Percentiles rank a stretch among this genome's conserved stretches.
phyloP scores from a whole-genome alignment of 2,113 vertebrate species.

The Mesitornis unicolor region DNA sequence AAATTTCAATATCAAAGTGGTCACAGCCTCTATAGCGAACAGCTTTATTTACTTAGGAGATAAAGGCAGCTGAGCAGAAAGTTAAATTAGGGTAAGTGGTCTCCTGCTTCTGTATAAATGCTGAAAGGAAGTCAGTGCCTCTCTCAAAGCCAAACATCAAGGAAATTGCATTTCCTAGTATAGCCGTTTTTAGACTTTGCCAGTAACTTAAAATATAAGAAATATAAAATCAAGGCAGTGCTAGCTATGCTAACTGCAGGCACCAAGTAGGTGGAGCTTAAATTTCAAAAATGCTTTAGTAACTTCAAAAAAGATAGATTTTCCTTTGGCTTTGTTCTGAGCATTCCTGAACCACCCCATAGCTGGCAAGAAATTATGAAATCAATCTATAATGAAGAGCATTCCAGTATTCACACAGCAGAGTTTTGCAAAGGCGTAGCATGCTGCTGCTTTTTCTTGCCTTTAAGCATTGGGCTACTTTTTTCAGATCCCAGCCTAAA shows the following conservation, averaged over 20 bases:
- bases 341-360: background rate
- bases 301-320: background rate
- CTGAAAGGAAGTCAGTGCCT: background rate
- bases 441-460: background rate
- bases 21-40: background rate
- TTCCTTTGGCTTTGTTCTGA: background rate
- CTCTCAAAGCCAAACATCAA: conserved; percentile 4
- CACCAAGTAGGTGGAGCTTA: background rate
- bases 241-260: background rate
- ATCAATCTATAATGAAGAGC: background rate
- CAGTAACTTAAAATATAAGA: background rate
- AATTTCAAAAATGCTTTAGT: background rate
- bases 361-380: background rate
- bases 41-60: conserved; percentile 40
- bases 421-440: background rate
- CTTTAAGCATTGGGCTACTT: background rate
- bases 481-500: background rate
- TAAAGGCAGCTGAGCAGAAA: conserved; percentile 19
- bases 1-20: conserved; percentile 22
- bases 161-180: background rate
- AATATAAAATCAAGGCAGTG: background rate
- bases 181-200: background rate
- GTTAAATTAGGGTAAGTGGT: conserved; percentile 14
- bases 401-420: background rate
- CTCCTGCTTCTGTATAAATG: conserved; percentile 25